phyloP scores from a whole-genome alignment of 2,797 vertebrate genomes.

The Enteromius unitaeniatus region DNA sequence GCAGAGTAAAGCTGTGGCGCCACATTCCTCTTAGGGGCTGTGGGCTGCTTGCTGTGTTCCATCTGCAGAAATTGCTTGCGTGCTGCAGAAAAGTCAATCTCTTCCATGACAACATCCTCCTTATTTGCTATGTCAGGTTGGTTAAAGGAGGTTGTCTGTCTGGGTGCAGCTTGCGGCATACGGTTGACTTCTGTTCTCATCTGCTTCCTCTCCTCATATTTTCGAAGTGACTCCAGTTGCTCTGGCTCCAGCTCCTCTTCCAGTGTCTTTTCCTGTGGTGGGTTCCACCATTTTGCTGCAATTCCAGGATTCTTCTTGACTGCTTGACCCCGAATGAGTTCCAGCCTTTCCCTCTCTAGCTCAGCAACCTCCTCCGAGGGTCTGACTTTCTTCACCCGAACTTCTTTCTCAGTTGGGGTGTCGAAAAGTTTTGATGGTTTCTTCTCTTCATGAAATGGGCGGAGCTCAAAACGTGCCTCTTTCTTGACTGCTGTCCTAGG shows the following conservation, averaged over 20 bases:
- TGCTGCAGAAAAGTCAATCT: conserved; percentile 92
- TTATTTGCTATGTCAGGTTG: conserved; percentile 77
- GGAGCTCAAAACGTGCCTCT: conserved; percentile 91
- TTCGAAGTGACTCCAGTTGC: conserved; percentile 90
- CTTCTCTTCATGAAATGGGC: conserved; percentile 93
- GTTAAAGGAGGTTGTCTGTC: conserved; percentile 61
- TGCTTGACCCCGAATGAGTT: conserved; percentile 93
- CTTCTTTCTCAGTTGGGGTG: conserved; percentile 83
- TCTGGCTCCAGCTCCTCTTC: conserved; percentile 92
- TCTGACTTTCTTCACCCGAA: conserved; percentile 87
- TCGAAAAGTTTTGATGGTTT: conserved; percentile 93
- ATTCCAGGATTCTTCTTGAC: conserved; percentile 96
- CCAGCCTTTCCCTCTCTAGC: conserved; percentile 93
- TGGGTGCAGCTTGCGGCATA: conserved; percentile 30
- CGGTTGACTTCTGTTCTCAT: conserved; percentile 74
- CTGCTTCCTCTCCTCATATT: conserved; percentile 94
- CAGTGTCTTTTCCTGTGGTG: conserved; percentile 89
- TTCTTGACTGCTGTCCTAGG: conserved; percentile 79
- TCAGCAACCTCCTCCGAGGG: conserved; percentile 92
- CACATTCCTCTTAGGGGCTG: conserved; percentile 79
- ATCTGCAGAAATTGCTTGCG: conserved; percentile 92
- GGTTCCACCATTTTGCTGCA: conserved; percentile 96
- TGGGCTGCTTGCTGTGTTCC: conserved; percentile 75
- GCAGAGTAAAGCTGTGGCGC: conserved; percentile 88
- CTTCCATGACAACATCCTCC: conserved; percentile 90